phyloP scores from a whole-genome alignment of 92 coral and sea anemone species.

The Desmophyllum pertusum region DNA sequence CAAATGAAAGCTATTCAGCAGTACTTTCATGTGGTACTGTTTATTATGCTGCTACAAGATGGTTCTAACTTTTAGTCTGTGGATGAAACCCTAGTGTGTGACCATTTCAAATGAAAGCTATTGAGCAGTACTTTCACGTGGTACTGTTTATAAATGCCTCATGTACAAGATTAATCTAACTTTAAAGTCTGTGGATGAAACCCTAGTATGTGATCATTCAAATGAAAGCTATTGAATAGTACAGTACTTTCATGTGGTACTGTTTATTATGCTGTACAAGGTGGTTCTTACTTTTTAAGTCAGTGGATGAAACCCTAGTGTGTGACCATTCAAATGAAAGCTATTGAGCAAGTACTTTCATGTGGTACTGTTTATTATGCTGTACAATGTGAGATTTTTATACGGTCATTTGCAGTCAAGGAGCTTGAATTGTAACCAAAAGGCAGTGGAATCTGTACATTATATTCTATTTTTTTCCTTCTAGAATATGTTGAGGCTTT shows the following conservation, averaged over 20 bases:
- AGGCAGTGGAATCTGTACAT: background rate
- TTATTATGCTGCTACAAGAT: too few relatives aligned
- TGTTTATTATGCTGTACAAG: background rate
- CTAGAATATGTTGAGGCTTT: constrained; percentile 12
- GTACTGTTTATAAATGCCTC: too few relatives aligned
- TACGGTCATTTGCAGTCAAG: too few relatives aligned
- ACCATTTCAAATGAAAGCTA: too few relatives aligned
- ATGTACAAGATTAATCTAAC: too few relatives aligned
- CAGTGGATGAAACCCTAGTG: background rate
- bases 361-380: background rate
- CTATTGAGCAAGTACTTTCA: background rate
- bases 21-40: too few relatives aligned
- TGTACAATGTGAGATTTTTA: background rate
- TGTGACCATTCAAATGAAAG: background rate
- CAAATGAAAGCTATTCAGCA: too few relatives aligned
- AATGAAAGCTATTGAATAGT: background rate
- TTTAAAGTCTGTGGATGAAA: too few relatives aligned
- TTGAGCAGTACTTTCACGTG: too few relatives aligned
- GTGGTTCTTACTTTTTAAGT: background rate
- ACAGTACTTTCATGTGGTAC: background rate
- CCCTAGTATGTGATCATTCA: background rate
- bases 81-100: too few relatives aligned
- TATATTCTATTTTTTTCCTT: background rate
- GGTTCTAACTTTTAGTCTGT: too few relatives aligned
- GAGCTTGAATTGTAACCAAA: background rate